Percentiles rank a stretch among this genome's conserved stretches.
Conservation (phyloP, 2,113 vertebrate species). For the Stictonetta naevosa region DNA sequence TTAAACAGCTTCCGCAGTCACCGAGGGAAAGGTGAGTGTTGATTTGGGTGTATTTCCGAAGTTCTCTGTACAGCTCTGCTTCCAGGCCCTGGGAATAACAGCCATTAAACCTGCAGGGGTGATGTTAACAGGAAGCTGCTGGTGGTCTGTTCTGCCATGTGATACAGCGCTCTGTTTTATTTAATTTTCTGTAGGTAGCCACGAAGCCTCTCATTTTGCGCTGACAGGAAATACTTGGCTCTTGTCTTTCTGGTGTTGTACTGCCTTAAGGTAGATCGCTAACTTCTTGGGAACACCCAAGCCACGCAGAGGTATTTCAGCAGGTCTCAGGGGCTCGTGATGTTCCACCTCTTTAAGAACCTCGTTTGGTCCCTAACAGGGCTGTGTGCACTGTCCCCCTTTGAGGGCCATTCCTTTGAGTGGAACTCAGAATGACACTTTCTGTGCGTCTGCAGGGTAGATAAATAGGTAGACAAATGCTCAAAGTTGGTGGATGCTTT, state of each 20-base stretch:
- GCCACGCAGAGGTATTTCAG: not conserved
- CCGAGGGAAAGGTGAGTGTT: constrained; percentile 83
- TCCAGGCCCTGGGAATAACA: not conserved
- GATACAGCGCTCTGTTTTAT: not conserved
- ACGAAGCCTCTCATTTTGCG: not conserved
- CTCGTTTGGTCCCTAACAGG: accelerated
- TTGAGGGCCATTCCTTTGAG: not conserved
- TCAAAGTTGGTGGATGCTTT: not conserved
- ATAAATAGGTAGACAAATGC: not conserved
- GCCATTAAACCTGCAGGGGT: not conserved
- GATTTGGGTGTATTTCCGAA: not conserved
- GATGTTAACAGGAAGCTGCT: not conserved
- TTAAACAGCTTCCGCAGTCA: constrained; percentile 87
- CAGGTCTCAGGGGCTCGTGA: not conserved
- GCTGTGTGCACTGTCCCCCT: not conserved
- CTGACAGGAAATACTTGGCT: constrained; percentile 18
- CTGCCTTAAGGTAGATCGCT: not conserved
- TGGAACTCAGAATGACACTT: not conserved
- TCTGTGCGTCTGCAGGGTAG: not conserved
- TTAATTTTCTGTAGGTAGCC: not conserved
- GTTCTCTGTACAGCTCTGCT: not conserved
- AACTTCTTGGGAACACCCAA: not conserved
- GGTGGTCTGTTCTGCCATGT: not conserved
- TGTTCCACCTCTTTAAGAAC: not conserved
- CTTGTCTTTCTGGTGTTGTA: not conserved